phyloP scores from a whole-genome alignment of 2,888 invertebrate species.

The Apodemia hepburni region DNA sequence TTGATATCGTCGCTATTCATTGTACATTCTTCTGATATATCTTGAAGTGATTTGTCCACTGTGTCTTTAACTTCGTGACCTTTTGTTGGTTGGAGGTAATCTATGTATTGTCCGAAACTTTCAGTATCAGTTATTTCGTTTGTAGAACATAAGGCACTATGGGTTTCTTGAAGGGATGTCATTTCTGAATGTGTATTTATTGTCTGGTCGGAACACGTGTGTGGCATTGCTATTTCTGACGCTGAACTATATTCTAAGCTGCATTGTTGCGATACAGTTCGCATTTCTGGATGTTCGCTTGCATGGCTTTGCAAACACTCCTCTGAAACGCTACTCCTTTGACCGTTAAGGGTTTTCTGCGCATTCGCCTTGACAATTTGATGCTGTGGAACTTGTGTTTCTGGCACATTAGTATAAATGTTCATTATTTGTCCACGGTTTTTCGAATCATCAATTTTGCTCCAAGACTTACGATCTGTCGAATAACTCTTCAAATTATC shows the following conservation, averaged over 20 bases:
- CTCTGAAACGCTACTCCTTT: conserved; percentile 65
- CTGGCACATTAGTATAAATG: conserved; percentile 83
- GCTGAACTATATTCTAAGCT: conserved; percentile 85
- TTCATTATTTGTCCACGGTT: conserved; percentile 71
- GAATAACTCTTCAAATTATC: conserved; percentile 73
- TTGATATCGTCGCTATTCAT: conserved; percentile 69
- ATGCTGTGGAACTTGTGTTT: conserved; percentile 81
- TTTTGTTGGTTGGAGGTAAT: conserved; percentile 62
- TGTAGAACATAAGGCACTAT: conserved; percentile 70
- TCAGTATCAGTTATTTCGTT: conserved; percentile 76
- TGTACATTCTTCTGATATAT: conserved; percentile 70
- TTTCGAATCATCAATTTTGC: conserved; percentile 58
- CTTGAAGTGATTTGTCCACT: conserved; percentile 64
- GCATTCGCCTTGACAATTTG: conserved; percentile 68
- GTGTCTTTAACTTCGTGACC: conserved; percentile 53
- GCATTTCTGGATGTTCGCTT: conserved; percentile 71
- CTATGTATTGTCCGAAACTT: conserved; percentile 74
- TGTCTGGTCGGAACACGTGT: conserved; percentile 74
- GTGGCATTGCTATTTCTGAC: conserved; percentile 73
- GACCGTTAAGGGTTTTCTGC: conserved; percentile 53
- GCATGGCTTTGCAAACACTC: conserved; percentile 69
- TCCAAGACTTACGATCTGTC: conserved; percentile 61
- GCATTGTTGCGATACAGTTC: conserved; percentile 86
- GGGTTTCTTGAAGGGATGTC: conserved; percentile 70
- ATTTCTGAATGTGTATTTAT: conserved; percentile 72